Conservation (phyloP, 2,888 invertebrate genomes). For the Dysmachus trigonus region DNA sequence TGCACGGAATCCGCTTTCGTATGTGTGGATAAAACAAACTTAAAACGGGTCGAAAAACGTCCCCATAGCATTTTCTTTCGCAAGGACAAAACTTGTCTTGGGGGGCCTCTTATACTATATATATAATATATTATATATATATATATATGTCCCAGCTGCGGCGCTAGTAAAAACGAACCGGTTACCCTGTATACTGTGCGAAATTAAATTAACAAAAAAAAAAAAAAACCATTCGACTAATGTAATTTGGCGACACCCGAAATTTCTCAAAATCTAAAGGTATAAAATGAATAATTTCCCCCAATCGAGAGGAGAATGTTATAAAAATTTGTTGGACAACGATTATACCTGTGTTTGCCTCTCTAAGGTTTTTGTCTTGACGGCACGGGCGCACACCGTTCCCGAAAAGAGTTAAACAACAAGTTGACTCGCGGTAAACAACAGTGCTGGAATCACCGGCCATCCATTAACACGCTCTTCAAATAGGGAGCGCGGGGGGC, state of each 20-base stretch:
- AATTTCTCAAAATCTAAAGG: constrained; percentile 8
- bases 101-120: not conserved
- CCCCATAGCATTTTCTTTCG: not conserved
- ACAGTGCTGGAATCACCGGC: constrained; percentile 22
- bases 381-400: constrained; percentile 17
- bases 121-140: too few species aligned
- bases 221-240: not conserved
- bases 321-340: constrained; percentile 42
- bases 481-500: not conserved
- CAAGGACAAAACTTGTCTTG: not conserved
- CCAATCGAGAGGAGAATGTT: constrained; percentile 20
- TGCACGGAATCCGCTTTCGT: not conserved
- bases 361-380: constrained; percentile 23
- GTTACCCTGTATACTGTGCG: not conserved
- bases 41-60: not conserved
- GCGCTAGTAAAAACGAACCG: constrained; percentile 18
- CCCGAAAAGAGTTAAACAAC: constrained; percentile 35
- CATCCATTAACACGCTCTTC: constrained; percentile 9
- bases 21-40: not conserved
- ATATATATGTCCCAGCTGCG: not conserved
- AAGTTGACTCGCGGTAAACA: constrained; percentile 30
- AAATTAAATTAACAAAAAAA: too few species aligned
- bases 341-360: constrained; percentile 40
- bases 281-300: constrained; percentile 29
- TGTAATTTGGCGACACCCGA: not conserved